Conservation (phyloP, 2,888 invertebrate genomes). For the Nipponacmea schrenckii region DNA sequence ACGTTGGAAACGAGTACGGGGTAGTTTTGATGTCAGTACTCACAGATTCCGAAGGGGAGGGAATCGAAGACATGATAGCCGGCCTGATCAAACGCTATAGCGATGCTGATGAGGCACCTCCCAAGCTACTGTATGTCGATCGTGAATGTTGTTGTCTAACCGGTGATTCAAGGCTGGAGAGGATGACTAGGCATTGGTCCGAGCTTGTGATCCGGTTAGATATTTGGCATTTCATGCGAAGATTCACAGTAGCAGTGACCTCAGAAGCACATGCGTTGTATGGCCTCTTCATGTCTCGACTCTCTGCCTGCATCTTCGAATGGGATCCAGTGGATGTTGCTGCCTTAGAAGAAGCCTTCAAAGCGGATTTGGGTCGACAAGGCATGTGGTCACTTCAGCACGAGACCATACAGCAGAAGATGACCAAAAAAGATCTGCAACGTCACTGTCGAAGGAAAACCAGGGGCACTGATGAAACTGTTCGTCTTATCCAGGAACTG, state of each 20-base stretch:
- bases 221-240: conserved; percentile 42
- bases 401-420: conserved; percentile 23
- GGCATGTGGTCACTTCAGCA: conserved; percentile 25
- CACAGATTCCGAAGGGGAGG: conserved; percentile 35
- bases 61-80: conserved; percentile 29
- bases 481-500: conserved; percentile 20
- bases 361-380: conserved; percentile 24
- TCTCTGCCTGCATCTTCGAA: conserved; percentile 36
- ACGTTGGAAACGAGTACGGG: conserved; percentile 18
- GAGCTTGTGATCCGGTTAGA: conserved; percentile 30
- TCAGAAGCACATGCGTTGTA: conserved; percentile 40
- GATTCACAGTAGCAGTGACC: conserved; percentile 27
- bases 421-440: conserved; percentile 32
- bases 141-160: conserved; percentile 37
- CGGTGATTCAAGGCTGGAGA: conserved; percentile 1
- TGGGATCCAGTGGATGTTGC: conserved; percentile 35
- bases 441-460: conserved; percentile 36
- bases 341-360: conserved; percentile 35
- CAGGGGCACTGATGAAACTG: conserved; percentile 29
- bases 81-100: conserved; percentile 35
- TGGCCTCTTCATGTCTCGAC: conserved; percentile 32
- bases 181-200: conserved; percentile 17
- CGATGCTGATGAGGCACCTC: conserved; percentile 27
- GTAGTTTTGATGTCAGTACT: conserved; percentile 32
- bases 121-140: conserved; percentile 38